These are phyloP conservation scores for Idaea aversata DNA, from an alignment of 2,888 invertebrate species.

Conservation along the genomic window DNA sequence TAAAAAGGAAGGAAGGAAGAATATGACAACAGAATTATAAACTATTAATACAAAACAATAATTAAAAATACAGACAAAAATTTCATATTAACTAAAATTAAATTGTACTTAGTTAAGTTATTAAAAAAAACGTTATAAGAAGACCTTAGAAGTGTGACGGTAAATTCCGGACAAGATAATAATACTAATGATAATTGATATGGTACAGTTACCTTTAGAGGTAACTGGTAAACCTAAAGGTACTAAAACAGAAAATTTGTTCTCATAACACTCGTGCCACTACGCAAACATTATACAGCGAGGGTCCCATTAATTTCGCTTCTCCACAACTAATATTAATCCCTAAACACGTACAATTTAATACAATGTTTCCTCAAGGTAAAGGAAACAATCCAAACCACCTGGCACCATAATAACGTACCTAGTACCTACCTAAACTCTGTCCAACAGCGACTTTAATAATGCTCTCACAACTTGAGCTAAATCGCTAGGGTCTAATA, in stretches of 20 bases:
- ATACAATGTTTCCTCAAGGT: conserved; percentile 12
- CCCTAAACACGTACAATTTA: conserved; percentile 9
- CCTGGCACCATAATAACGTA: conserved; percentile 14
- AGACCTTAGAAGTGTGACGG: too few relatives aligned
- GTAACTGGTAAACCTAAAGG: neutral
- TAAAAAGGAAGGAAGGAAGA: too few relatives aligned
- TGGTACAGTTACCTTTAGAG: too few relatives aligned
- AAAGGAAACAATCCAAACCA: conserved; percentile 21
- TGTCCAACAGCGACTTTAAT: conserved; percentile 12
- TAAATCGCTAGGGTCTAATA: conserved; percentile 23
- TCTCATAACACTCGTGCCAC: neutral
- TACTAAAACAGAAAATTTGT: neutral
- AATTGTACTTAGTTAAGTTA: too few relatives aligned
- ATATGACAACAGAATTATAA: too few relatives aligned
- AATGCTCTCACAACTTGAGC: conserved; percentile 24
- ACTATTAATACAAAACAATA: too few relatives aligned
- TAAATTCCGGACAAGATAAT: too few relatives aligned
- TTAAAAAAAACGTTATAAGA: too few relatives aligned
- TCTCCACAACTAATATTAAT: conserved; percentile 4
- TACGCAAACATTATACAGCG: neutral
- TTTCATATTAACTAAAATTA: too few relatives aligned
- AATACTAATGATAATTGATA: too few relatives aligned
- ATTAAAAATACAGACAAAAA: too few relatives aligned
- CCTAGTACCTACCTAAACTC: conserved; percentile 12
- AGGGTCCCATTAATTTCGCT: conserved; percentile 3